These are phyloP conservation scores for Myotis daubentonii DNA, from an alignment of 2,797 vertebrate species.

Conservation along the genomic window DNA sequence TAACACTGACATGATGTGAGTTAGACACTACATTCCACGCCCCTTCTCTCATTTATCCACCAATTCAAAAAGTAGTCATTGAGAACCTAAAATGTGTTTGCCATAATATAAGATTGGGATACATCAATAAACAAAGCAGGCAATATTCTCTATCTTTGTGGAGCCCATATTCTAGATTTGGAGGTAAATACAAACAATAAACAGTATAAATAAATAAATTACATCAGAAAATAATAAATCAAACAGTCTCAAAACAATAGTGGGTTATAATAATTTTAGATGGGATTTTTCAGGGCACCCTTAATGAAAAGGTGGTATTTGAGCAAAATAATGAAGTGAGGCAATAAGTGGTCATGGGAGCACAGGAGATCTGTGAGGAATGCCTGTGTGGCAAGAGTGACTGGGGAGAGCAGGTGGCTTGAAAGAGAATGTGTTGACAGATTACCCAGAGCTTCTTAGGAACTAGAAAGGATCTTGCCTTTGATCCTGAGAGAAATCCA, in stretches of 20 bases:
- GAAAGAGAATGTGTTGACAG: not conserved
- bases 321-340: not conserved
- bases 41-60: not conserved
- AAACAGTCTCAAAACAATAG: not conserved
- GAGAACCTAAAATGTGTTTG: not conserved
- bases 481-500: not conserved
- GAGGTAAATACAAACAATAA: not conserved
- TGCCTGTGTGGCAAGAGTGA: not conserved
- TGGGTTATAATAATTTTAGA: not conserved
- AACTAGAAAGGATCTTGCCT: not conserved
- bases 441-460: not conserved
- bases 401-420: rapidly evolving
- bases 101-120: not conserved
- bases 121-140: not conserved
- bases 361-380: not conserved
- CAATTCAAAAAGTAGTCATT: not conserved
- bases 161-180: not conserved
- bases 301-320: not conserved
- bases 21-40: not conserved
- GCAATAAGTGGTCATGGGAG: not conserved
- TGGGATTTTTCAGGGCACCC: not conserved
- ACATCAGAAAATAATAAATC: not conserved
- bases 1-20: not conserved
- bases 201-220: not conserved
- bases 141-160: not conserved